phyloP scores from a whole-genome alignment of 2,888 invertebrate genomes.

The Aplocera efformata region DNA sequence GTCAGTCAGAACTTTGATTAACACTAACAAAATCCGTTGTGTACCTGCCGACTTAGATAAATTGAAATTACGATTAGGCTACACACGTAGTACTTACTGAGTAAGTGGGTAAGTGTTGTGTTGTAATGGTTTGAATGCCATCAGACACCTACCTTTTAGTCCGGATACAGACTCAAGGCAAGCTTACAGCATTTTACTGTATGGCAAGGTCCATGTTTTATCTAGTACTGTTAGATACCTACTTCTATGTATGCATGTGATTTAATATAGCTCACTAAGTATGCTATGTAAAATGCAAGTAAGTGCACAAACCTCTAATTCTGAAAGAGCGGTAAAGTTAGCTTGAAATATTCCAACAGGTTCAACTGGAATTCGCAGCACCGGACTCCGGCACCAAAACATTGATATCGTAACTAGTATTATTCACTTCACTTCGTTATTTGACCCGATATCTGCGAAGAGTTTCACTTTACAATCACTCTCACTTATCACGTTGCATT shows the following conservation, averaged over 20 bases:
- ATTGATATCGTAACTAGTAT: conserved; percentile 7
- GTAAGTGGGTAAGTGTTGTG: background rate
- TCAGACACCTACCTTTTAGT: conserved; percentile 4
- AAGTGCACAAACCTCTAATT: conserved; percentile 34
- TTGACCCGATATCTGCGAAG: conserved; percentile 20
- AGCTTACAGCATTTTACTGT: conserved; percentile 12
- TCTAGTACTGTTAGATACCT: background rate
- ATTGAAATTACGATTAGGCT: no score
- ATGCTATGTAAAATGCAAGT: no score
- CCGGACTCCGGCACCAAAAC: conserved; percentile 14
- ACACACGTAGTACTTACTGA: conserved; percentile 2
- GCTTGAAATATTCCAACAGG: conserved; percentile 24
- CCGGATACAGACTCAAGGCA: conserved; percentile 16
- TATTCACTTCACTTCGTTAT: conserved; percentile 7
- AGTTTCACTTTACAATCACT: conserved; percentile 69
- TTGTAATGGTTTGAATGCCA: no score
- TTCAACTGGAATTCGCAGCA: conserved; percentile 20
- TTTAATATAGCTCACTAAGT: conserved; percentile 22
- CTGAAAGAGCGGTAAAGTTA: conserved; percentile 13
- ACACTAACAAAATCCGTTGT: no score
- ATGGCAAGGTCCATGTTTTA: conserved; percentile 17
- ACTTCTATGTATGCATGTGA: conserved; percentile 6
- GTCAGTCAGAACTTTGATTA: no score
- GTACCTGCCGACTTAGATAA: no score
- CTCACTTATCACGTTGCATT: conserved; percentile 49